A percentile compares a stretch with the other conserved stretches of the same genome.
Conservation (phyloP, 2,888 invertebrate species). For the Acronicta psi region DNA sequence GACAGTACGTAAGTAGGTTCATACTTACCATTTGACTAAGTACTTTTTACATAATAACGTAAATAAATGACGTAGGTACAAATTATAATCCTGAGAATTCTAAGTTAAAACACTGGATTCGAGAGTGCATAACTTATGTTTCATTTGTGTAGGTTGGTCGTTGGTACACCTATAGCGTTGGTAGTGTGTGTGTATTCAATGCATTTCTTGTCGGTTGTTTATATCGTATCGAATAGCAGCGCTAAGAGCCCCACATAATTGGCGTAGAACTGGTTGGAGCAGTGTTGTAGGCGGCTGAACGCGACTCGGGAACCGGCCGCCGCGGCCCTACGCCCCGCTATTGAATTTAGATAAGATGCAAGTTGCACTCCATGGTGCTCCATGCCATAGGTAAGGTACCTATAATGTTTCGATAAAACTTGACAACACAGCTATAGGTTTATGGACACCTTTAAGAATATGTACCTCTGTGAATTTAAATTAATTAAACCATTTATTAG, state of each 20-base stretch:
- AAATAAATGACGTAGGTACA: too few relatives aligned
- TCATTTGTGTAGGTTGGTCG: constrained; percentile 49
- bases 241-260: constrained; percentile 60
- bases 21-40: too few relatives aligned
- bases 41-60: too few relatives aligned
- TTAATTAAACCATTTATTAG: too few relatives aligned
- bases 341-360: constrained; percentile 72
- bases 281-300: constrained; percentile 39
- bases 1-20: too few relatives aligned
- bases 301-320: constrained; percentile 69
- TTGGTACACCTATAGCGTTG: constrained; percentile 43
- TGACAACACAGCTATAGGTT: too few relatives aligned
- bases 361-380: constrained; percentile 52
- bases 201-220: constrained; percentile 68
- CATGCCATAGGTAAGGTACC: too few relatives aligned
- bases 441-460: too few relatives aligned
- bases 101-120: constrained; percentile 42
- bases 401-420: too few relatives aligned
- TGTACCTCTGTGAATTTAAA: too few relatives aligned
- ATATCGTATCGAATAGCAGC: constrained; percentile 65
- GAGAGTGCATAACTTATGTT: constrained; percentile 43
- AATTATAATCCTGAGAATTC: constrained; percentile 2
- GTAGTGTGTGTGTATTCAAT: constrained; percentile 58
- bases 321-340: constrained; percentile 59
- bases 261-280: constrained; percentile 69